A percentile compares a stretch with the other conserved stretches of the same genome.
Conservation (phyloP, 2,113 vertebrate genomes). For the Synodontis membranacea region DNA sequence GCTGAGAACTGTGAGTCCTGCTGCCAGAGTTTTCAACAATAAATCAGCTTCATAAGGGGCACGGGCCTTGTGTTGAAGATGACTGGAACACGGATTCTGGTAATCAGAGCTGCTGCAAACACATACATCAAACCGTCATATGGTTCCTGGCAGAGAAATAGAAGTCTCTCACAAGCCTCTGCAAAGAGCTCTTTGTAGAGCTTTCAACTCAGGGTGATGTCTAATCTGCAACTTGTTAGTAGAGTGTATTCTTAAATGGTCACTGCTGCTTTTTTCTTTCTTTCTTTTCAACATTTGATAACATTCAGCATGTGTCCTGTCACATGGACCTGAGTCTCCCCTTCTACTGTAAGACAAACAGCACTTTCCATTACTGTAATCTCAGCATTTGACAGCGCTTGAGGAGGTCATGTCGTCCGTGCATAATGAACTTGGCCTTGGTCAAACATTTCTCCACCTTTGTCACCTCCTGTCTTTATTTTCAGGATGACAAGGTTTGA, state of each 20-base stretch:
- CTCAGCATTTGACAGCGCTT: conserved; percentile 56
- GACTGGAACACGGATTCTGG: conserved; percentile 66
- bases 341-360: conserved; percentile 33
- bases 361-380: conserved; percentile 59
- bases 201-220: conserved; percentile 24
- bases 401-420: conserved; percentile 64
- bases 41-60: conserved; percentile 72
- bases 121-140: conserved; percentile 69
- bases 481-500: conserved; percentile 59
- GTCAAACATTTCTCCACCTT: conserved; percentile 61
- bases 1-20: conserved; percentile 61
- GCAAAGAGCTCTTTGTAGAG: conserved; percentile 47
- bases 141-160: conserved; percentile 55
- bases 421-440: conserved; percentile 65
- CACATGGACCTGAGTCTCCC: background rate
- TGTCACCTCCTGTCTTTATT: conserved; percentile 51
- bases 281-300: background rate
- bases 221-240: conserved; percentile 23
- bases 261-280: background rate
- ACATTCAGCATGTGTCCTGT: background rate
- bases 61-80: conserved; percentile 62
- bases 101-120: conserved; percentile 62
- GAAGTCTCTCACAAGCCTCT: conserved; percentile 64
- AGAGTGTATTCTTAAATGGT: background rate
- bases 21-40: conserved; percentile 66